Evolutionary conservation across 2,888 invertebrate genomes (phyloP).

Genomic region (Brachylomia viminalis): DNA sequence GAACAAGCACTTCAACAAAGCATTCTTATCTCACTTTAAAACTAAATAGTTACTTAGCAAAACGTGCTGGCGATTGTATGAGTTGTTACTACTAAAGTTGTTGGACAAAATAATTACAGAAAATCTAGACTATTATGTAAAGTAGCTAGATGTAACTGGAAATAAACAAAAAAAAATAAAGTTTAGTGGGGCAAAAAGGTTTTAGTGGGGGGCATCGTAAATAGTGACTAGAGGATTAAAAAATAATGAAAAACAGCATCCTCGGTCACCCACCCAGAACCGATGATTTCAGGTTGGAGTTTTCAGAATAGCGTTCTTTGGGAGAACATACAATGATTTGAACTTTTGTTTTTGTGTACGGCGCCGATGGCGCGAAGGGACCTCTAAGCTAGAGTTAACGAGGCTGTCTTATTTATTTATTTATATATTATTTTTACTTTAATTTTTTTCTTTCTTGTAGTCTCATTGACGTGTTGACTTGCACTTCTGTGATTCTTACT

Average conservation of each 20-base stretch:
- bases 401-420: neutral
- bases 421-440: no score
- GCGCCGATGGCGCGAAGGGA: neutral
- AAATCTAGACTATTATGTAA: neutral
- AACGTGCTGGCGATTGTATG: constrained; percentile 82
- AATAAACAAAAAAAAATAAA: no score
- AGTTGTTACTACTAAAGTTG: constrained; percentile 68
- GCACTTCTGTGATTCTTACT: constrained; percentile 17
- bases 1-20: constrained; percentile 73
- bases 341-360: neutral
- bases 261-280: no score
- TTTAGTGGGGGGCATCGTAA: no score
- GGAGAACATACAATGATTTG: neutral
- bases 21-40: constrained; percentile 80
- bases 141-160: neutral
- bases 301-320: neutral
- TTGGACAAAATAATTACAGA: constrained; percentile 24
- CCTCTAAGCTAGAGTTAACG: neutral
- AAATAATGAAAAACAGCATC: neutral
- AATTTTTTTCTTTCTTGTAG: no score
- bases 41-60: constrained; percentile 82
- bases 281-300: neutral
- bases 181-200: no score
- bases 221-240: neutral
- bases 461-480: neutral